Evolutionary conservation across 2,113 vertebrate genomes (phyloP), one percentile per base, ranked within the genome.

Genomic region (Amia ocellicauda): DNA sequence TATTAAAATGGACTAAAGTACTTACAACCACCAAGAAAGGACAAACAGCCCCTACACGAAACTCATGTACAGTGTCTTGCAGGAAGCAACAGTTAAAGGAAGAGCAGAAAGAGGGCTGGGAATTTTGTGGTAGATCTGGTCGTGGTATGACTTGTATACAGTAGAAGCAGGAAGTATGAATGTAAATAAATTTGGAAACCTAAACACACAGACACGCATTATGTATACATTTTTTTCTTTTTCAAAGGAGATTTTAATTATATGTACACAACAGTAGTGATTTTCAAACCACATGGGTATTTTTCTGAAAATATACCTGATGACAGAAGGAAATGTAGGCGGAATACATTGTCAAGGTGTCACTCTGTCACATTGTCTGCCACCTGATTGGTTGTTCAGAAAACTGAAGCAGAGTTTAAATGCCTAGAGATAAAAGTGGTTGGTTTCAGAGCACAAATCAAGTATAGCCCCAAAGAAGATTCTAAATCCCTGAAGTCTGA

Each of bases 251-350:
- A 41, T 22, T 14, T n/a, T 31, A 58, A 58, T 40, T 58, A 40
- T 29, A 58, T 41, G 31, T 11, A 58, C 22, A 20, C 28, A 28
- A 31, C 28, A 41, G 28, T 40, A 40, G 22, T 40, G 1, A 58
- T 41, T 58, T 58, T 41, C 56, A 58, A 41, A 58, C 56, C 56
- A 29, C 56, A 17, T 41, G 40, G 31, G 56, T 36, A 36, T 40
- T 36, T 31, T 28, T 40, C n/a, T 41, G n/a, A 58, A 58, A 58
- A 31, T 41, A 41, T 58, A 41, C 56, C 56, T 41, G 56, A 41
- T 58, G 56, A 58, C 56, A 14, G 31, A 8, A 58, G 56, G 56
- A 58, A 58, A 23, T 41, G 56, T 58, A 58, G 56, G 55, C 55
- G 55, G 31, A 7, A 7, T 58, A 22, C 27, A 40, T 7, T 13